Conservation (phyloP, 2,797 vertebrate genomes). For the Cossypha niveicapilla region DNA sequence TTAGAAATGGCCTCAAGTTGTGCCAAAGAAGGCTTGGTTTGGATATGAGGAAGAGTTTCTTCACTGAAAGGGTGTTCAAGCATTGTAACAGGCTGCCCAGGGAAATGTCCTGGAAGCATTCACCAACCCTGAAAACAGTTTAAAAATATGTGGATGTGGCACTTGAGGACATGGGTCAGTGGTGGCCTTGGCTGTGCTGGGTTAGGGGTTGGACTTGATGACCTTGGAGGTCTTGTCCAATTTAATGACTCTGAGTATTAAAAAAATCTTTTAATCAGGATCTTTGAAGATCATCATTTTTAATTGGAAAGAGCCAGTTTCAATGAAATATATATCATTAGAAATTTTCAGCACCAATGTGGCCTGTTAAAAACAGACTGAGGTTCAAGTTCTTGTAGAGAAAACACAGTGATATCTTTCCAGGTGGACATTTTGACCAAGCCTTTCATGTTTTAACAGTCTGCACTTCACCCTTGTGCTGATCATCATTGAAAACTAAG, state of each 20-base stretch:
- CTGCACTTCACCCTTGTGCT: not conserved
- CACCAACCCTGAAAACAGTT: not conserved
- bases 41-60: not conserved
- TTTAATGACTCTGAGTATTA: not conserved
- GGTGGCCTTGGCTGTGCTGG: not conserved
- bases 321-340: not conserved
- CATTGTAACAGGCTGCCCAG: not conserved
- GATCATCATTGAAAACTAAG: not conserved
- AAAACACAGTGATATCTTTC: not conserved
- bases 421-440: not conserved
- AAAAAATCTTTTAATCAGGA: not conserved
- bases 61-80: not conserved
- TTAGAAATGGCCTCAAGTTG: not conserved
- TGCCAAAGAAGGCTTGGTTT: not conserved
- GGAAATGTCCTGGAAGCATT: fast-evolving
- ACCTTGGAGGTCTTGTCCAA: not conserved
- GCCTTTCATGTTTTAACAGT: not conserved
- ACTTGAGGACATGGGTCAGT: not conserved
- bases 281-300: not conserved
- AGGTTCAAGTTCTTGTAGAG: not conserved
- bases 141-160: fast-evolving
- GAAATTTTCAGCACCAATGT: not conserved
- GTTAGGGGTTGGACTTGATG: not conserved
- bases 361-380: not conserved
- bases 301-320: not conserved